Evolutionary conservation across 2,888 invertebrate genomes (phyloP).

Genomic region (Eledone cirrhosa): DNA sequence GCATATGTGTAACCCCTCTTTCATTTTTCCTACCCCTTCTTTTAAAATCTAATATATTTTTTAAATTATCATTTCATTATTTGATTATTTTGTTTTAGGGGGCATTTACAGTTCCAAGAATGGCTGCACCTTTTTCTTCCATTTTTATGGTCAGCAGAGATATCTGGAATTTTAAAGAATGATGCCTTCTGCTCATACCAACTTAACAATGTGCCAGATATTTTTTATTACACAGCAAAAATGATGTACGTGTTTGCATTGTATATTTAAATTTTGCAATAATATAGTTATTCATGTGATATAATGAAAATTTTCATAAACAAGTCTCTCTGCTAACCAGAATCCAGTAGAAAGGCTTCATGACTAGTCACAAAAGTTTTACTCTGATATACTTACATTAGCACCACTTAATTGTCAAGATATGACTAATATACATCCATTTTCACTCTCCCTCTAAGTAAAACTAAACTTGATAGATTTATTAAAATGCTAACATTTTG

Average conservation of each 20-base stretch:
- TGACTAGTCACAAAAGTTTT: no score
- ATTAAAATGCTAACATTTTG: no score
- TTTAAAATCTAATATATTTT: no score
- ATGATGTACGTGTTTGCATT: conserved; percentile 24
- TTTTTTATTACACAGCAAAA: conserved; percentile 28
- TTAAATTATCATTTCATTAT: conserved; percentile 15
- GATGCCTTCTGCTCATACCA: conserved; percentile 10
- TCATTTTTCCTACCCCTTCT: no score
- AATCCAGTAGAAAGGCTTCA: no score
- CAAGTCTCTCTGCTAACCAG: no score
- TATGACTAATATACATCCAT: no score
- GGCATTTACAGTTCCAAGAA: conserved; percentile 25
- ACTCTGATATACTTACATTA: no score
- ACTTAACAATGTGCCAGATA: neutral
- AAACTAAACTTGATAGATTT: no score
- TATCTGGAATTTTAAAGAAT: conserved; percentile 19
- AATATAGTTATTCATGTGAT: conserved; percentile 26
- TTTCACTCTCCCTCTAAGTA: no score
- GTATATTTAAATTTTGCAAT: conserved; percentile 25
- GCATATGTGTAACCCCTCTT: no score
- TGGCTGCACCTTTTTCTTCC: conserved; percentile 23
- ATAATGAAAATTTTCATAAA: conserved; percentile 18
- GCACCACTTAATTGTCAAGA: no score
- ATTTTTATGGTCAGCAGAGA: conserved; percentile 23
- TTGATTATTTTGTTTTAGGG: conserved; percentile 14